Base-by-base conservation (phyloP, 2,888 invertebrate genomes). In the Eurytoma californica region DNA sequence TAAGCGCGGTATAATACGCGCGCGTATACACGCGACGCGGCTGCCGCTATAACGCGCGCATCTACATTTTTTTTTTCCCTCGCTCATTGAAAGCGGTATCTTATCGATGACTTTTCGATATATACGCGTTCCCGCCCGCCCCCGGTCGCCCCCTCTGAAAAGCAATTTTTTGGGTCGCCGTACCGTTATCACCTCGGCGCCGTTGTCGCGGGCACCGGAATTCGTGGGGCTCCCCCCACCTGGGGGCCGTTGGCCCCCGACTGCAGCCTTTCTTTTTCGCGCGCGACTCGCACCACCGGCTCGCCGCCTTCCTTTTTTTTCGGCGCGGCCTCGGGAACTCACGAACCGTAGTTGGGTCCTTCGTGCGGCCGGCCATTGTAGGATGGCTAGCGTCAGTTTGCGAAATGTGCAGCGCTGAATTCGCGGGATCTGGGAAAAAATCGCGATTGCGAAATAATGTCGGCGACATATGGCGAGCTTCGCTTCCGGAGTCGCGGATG, bases 161-260 rank as follows among this genome's bases (percentile, higher is more conserved):
- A 61, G 61, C 69, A 30, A 60, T 79, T 68, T 80, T 80, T 70
- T 55, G 74, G 80, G 80, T 77, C 80, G 74, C 49, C 72, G 67
- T 80, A 77, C 80, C 77, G 80, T 80, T 80, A 80, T 78, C 80
- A 76, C 7, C 47, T 18, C 72, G 69, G 18, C n/a, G 18, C 53
- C 9, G 47, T 30, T 30, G 30, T 39, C 39, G 13, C 58, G n/a
- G 18, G 18, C 47, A 24, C 60, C n/a, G 51, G 61, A 20, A 53
- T 69, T 18, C 51, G 51, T 67, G 57, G 24, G 3, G 57, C 39
- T 39, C 7, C 39, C 39, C 39, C 39, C 39, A 39, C 57, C 14
- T 47, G 67, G 18, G 47, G 76, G 77, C 80, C 80, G 80, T 75
- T 80, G 80, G 78, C 53, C 65, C 81, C 65, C 80, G 76, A 24